These are phyloP conservation scores for Eupristina koningsbergeri DNA, from an alignment of 1,140 invertebrate genomes.

Conservation along the genomic window DNA sequence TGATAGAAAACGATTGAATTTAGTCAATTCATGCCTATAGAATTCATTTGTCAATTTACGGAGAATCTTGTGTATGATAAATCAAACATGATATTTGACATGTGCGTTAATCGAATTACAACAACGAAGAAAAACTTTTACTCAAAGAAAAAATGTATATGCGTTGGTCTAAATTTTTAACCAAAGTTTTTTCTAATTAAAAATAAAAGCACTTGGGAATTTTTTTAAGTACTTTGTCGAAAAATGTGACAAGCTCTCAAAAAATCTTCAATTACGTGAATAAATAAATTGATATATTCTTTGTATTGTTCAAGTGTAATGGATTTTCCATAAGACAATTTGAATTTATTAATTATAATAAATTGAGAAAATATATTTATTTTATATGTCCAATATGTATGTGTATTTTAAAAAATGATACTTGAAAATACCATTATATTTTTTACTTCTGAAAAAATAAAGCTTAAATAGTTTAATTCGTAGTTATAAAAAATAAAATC, in stretches of 20 bases:
- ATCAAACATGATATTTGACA: background rate
- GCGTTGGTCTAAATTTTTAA: background rate
- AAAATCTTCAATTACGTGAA: conserved; percentile 2
- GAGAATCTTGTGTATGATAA: conserved; percentile 18
- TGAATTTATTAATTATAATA: no score
- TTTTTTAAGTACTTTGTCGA: conserved; percentile 17
- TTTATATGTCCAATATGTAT: no score
- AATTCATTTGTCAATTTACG: conserved; percentile 45
- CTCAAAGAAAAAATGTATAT: background rate
- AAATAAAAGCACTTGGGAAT: background rate
- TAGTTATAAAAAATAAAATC: no score
- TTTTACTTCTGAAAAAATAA: no score
- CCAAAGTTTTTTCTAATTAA: background rate
- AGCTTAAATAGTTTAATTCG: no score
- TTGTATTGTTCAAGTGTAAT: conserved; percentile 19
- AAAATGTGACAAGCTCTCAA: conserved; percentile 20
- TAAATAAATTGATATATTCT: conserved; percentile 22
- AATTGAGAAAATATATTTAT: no score
- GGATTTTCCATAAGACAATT: conserved; percentile 38
- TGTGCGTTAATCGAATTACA: conserved; percentile 1
- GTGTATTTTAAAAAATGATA: no score
- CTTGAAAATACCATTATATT: no score
- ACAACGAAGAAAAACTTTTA: background rate
- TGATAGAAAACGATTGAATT: conserved; percentile 30
- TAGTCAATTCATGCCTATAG: conserved; percentile 46